A percentile compares a stretch with the other conserved stretches of the same genome.
These are phyloP conservation scores for Huso huso DNA, from an alignment of 2,797 vertebrate species.

Conservation along the genomic window DNA sequence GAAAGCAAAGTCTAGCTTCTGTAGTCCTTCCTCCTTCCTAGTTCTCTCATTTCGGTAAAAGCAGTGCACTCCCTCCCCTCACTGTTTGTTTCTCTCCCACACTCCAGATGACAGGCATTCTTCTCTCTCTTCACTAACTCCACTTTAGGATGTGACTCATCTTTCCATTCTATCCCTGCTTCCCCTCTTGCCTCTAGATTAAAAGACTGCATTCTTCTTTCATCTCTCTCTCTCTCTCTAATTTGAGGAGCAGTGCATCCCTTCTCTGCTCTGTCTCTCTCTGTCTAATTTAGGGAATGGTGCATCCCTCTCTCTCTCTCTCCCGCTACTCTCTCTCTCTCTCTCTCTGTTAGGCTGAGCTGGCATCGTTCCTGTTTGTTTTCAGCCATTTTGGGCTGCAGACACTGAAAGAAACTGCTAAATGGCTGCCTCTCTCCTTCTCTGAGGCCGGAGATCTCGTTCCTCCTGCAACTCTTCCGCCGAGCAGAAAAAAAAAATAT, in stretches of 20 bases:
- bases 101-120: background rate
- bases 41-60: constrained; percentile 9
- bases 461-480: constrained; percentile 35
- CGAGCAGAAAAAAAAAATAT: background rate
- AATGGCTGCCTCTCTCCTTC: constrained; percentile 74
- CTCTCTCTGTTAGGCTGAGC: background rate
- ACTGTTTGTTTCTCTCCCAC: background rate
- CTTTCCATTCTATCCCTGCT: too few relatives aligned
- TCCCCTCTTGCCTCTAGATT: too few relatives aligned
- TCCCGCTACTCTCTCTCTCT: constrained; percentile 11
- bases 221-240: background rate
- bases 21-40: background rate
- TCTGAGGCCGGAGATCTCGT: constrained; percentile 31
- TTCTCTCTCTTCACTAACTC: background rate
- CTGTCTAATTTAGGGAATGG: constrained; percentile 13
- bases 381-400: constrained; percentile 82
- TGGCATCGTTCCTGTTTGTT: constrained; percentile 78
- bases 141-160: too few relatives aligned
- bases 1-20: too few relatives aligned
- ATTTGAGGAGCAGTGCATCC: background rate
- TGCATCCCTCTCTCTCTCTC: constrained; percentile 17
- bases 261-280: constrained; percentile 25
- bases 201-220: too few relatives aligned
- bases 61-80: constrained; percentile 18
- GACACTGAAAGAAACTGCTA: constrained; percentile 76